Base-by-base conservation (phyloP, 53 echinoderm and acorn worm species). In the Astropecten irregularis region DNA sequence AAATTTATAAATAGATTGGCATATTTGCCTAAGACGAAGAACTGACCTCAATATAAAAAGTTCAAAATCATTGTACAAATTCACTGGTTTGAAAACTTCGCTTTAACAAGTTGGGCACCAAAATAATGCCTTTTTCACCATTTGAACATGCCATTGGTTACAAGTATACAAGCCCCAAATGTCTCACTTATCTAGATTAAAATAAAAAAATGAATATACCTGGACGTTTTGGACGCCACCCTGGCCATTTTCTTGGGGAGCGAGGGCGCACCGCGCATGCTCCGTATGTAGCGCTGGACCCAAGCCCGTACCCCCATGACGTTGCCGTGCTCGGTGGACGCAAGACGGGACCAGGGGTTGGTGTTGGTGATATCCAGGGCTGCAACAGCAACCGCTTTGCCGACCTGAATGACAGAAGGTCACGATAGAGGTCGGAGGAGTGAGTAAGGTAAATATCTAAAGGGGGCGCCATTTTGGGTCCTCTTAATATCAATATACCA, bases 191-290 rank as follows among this genome's bases (percentile, higher is more conserved):
- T n/a, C n/a, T n/a, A n/a, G n/a, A n/a, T n/a, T n/a, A n/a, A n/a
- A n/a, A n/a, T n/a, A n/a, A n/a, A n/a, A n/a, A n/a, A n/a, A 62
- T 20, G 9, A 31, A 77, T 68, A 49, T 66, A 96, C 96, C 96
- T 91, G 25, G 96, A 96, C 26, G 96, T 96, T 58, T 91, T 94
- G 28, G 96, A 96, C 0, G 94, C 90, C 0, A 96, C 89, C 18
- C 96, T 74, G 0, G 91, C 89, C 96, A 96, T 96, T 66, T 94
- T 96, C 87, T 85, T 93, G 16, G 96, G 96, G 58, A 96, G 91
- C 10, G 85, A 84, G 26, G 96, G 96, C 35, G 96, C 94, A 0
- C 96, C 96, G 15, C 84, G 72, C 71, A 89, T 69, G 72, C 96
- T 96, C 7, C 94, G 77, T 0, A 96, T 55, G 67, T 93, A 96